A percentile compares a stretch with the other conserved stretches of the same genome.
These are phyloP conservation scores for Gryllus bimaculatus DNA, from an alignment of 1,140 invertebrate species.

Conservation along the genomic window DNA sequence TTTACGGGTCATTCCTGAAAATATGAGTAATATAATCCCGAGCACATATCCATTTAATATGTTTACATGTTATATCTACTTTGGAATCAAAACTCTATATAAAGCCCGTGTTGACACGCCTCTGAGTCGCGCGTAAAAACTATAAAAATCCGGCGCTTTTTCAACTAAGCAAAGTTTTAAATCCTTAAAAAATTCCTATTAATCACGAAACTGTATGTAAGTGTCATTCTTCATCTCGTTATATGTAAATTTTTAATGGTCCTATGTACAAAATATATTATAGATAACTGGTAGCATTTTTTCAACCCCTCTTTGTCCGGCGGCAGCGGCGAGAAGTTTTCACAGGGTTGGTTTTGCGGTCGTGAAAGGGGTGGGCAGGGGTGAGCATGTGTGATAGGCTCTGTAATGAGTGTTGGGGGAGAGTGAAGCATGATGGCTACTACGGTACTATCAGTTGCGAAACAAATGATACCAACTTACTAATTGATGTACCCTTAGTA, in stretches of 20 bases:
- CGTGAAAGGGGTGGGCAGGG: neutral
- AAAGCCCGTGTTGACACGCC: neutral
- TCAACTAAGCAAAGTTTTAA: slow-evolving; percentile 2
- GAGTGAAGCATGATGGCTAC: neutral
- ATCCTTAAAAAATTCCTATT: slow-evolving; percentile 6
- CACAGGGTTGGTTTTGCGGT: neutral
- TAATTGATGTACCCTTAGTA: slow-evolving; percentile 5
- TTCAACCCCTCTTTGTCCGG: neutral
- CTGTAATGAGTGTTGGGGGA: neutral
- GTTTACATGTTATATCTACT: slow-evolving; percentile 1
- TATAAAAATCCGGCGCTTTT: neutral
- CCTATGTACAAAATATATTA: slow-evolving; percentile 6
- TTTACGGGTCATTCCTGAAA: neutral
- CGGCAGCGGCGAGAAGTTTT: neutral
- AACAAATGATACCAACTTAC: slow-evolving; percentile 5
- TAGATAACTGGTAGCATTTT: slow-evolving; percentile 5
- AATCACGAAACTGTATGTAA: neutral
- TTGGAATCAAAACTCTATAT: slow-evolving; percentile 5
- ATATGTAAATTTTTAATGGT: slow-evolving; percentile 6
- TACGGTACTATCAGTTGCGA: neutral
- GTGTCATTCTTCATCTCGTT: slow-evolving; percentile 1
- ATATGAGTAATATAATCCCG: neutral
- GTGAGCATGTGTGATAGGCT: neutral
- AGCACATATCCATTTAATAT: slow-evolving; percentile 1
- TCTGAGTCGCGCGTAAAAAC: neutral